A percentile compares a stretch with the other conserved stretches of the same genome.
These are phyloP conservation scores for Tipula lateralis DNA, from an alignment of 2,888 invertebrate species.

Conservation along the genomic window DNA sequence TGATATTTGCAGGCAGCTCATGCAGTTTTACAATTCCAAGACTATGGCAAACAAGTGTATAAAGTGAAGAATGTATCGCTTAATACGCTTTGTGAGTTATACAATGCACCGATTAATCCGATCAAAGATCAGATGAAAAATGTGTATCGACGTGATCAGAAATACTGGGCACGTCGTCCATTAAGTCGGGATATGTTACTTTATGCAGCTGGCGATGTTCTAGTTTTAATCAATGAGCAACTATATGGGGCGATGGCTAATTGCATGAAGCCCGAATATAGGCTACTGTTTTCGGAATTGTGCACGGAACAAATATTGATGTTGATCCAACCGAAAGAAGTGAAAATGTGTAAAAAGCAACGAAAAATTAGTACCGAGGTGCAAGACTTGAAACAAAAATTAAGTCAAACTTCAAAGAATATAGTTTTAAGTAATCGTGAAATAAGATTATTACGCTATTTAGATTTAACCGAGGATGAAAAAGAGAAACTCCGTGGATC, in stretches of 20 bases:
- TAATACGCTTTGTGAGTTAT: slow-evolving; percentile 84
- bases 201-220: slow-evolving; percentile 84
- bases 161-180: slow-evolving; percentile 85
- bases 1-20: slow-evolving; percentile 65
- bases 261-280: slow-evolving; percentile 66
- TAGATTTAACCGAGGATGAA: slow-evolving; percentile 87
- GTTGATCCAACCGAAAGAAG: slow-evolving; percentile 79
- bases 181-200: slow-evolving; percentile 85
- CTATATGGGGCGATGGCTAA: slow-evolving; percentile 69
- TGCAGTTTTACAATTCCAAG: slow-evolving; percentile 84
- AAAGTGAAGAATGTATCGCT: slow-evolving; percentile 91
- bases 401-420: slow-evolving; percentile 75
- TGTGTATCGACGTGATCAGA: slow-evolving; percentile 77
- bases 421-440: slow-evolving; percentile 89
- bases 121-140: slow-evolving; percentile 86
- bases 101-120: slow-evolving; percentile 82
- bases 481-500: slow-evolving; percentile 87
- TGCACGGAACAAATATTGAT: slow-evolving; percentile 83
- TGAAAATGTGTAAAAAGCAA: slow-evolving; percentile 81
- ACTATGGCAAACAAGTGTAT: slow-evolving; percentile 84
- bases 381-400: slow-evolving; percentile 74
- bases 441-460: slow-evolving; percentile 78
- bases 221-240: slow-evolving; percentile 79
- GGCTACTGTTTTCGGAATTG: slow-evolving; percentile 70
- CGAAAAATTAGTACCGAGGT: slow-evolving; percentile 89